phyloP scores from a whole-genome alignment of 2,113 vertebrate genomes.

The Oreochromis niloticus region DNA sequence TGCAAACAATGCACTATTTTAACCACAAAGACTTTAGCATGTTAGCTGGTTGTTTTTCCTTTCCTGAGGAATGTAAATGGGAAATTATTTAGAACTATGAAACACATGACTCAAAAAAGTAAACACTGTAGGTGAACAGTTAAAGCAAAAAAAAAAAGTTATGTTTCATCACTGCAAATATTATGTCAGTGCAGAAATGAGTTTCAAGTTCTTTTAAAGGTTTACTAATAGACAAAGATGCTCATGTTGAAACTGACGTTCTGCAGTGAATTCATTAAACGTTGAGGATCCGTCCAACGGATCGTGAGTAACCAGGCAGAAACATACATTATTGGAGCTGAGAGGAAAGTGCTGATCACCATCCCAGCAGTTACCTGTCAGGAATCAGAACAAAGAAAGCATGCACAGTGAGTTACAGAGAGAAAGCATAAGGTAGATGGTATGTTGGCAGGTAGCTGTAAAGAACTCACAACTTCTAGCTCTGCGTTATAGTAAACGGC shows the following conservation, averaged over 20 bases:
- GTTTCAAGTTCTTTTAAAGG: not conserved
- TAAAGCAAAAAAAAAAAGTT: not conserved
- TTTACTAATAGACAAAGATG: constrained; percentile 42
- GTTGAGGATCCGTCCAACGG: constrained; percentile 83
- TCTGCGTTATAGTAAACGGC: constrained; percentile 94
- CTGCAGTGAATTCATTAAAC: constrained; percentile 80
- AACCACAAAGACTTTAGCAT: not conserved
- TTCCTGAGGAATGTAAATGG: accelerated
- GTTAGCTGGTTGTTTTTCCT: not conserved
- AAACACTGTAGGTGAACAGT: not conserved
- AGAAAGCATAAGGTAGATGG: not conserved
- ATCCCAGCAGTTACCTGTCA: constrained; percentile 90
- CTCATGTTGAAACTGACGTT: constrained; percentile 92
- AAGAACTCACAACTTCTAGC: constrained; percentile 89
- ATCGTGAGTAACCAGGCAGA: constrained; percentile 93
- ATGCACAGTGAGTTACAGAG: not conserved
- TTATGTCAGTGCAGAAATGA: not conserved
- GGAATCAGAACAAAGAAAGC: not conserved
- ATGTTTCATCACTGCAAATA: not conserved
- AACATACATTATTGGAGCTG: constrained; percentile 95
- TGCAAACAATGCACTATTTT: not conserved
- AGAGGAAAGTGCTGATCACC: constrained; percentile 96
- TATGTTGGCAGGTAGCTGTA: not conserved
- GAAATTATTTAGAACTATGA: not conserved
- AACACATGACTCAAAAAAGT: not conserved